phyloP scores from a whole-genome alignment of 2,888 invertebrate genomes.

The Autographa pulchrina region DNA sequence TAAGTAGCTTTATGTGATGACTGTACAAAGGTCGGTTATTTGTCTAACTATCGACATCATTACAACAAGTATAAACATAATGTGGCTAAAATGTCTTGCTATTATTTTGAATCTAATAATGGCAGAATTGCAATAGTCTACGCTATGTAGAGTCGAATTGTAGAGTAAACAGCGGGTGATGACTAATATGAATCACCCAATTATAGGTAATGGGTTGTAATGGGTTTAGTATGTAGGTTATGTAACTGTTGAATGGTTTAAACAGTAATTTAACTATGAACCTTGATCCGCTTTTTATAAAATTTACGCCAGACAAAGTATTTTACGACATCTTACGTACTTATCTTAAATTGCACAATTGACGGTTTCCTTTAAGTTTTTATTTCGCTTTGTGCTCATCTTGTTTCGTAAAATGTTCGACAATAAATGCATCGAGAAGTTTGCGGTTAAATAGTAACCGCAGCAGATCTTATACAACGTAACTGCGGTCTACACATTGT shows the following conservation, averaged over 20 bases:
- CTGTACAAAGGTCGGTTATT: too few species aligned
- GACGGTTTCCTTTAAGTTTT: neutral
- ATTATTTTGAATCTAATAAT: too few species aligned
- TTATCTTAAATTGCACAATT: neutral
- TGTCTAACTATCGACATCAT: too few species aligned
- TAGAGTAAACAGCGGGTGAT: neutral
- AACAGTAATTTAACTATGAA: neutral
- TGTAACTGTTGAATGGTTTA: neutral
- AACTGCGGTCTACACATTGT: neutral
- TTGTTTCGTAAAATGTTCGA: neutral
- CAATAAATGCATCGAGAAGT: neutral
- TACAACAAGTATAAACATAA: too few species aligned
- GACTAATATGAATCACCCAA: constrained; percentile 1
- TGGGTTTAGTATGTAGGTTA: neutral
- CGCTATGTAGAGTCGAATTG: neutral
- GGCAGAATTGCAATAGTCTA: too few species aligned
- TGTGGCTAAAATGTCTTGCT: too few species aligned
- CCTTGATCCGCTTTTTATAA: neutral
- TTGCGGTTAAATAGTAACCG: constrained; percentile 7
- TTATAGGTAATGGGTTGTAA: constrained; percentile 4
- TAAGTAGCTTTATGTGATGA: too few species aligned
- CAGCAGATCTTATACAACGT: constrained; percentile 5
- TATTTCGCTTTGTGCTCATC: neutral
- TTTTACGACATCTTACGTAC: neutral
- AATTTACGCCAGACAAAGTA: neutral